These are phyloP conservation scores for Cynodonichthys magdalenae DNA, from an alignment of 2,797 vertebrate genomes.

Conservation along the genomic window DNA sequence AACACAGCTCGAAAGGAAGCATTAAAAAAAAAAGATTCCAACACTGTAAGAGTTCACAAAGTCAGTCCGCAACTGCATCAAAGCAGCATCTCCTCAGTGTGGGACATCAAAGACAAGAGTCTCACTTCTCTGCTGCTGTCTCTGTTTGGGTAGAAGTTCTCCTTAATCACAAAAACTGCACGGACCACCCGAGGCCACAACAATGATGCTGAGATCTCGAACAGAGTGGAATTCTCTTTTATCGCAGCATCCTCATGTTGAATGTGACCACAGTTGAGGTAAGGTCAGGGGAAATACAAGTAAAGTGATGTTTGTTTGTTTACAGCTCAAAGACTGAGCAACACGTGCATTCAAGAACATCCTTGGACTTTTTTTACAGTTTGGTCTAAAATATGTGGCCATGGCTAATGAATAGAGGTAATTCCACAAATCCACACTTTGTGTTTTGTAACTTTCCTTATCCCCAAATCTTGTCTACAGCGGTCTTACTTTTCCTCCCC, in stretches of 20 bases:
- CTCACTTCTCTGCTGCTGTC: conserved; percentile 17
- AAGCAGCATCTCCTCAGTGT: conserved; percentile 22
- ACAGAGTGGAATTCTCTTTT: conserved; percentile 32
- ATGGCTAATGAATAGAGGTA: not conserved
- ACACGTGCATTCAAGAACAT: not conserved
- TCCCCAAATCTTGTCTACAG: conserved; percentile 1
- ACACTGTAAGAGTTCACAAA: conserved; percentile 21
- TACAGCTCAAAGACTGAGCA: not conserved
- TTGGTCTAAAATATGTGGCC: not conserved
- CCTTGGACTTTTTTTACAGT: not conserved
- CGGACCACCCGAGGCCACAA: conserved; percentile 8
- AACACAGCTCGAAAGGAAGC: conserved; percentile 8
- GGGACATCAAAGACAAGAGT: conserved; percentile 28
- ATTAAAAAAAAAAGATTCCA: conserved; percentile 6
- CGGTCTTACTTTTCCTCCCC: conserved; percentile 17
- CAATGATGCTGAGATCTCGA: conserved; percentile 14
- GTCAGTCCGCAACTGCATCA: conserved; percentile 24
- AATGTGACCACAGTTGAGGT: conserved; percentile 5
- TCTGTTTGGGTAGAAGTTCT: conserved; percentile 22
- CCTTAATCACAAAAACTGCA: conserved; percentile 25
- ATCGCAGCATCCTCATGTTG: conserved; percentile 11
- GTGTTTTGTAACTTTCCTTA: conserved; percentile 37
- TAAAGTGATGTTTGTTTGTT: not conserved
- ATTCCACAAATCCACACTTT: not conserved
- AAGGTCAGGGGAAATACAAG: not conserved